phyloP scores from a whole-genome alignment of 2,888 invertebrate genomes.

The Eremobia ochroleuca region DNA sequence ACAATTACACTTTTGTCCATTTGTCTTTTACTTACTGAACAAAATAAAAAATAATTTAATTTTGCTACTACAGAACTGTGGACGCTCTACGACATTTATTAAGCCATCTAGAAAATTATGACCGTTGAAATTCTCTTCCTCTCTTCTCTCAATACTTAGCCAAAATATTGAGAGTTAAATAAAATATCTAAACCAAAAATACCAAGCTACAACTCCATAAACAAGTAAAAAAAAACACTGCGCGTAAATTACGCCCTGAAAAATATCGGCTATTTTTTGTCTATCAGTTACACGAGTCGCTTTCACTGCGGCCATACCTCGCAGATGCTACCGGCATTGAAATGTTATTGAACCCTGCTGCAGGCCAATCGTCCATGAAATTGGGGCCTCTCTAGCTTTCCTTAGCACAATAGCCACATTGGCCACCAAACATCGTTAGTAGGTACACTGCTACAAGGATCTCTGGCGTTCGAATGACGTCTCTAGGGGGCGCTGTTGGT shows the following conservation, averaged over 20 bases:
- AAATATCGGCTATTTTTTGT: conserved; percentile 16
- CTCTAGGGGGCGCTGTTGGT: background rate
- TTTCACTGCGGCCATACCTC: conserved; percentile 53
- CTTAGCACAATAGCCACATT: conserved; percentile 29
- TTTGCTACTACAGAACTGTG: background rate
- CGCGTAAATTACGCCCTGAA: conserved; percentile 2
- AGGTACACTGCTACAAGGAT: background rate
- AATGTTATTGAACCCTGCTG: conserved; percentile 62
- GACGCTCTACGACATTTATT: background rate
- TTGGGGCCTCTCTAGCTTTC: conserved; percentile 63
- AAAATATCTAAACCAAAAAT: background rate
- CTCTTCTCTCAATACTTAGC: too few species aligned
- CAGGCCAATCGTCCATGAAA: conserved; percentile 67
- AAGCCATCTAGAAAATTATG: background rate
- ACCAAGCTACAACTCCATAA: background rate
- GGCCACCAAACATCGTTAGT: conserved; percentile 21
- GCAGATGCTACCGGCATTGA: conserved; percentile 50
- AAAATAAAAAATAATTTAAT: background rate
- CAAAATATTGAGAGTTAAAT: background rate
- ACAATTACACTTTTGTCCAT: conserved; percentile 9
- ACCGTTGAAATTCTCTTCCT: background rate
- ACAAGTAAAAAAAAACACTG: background rate
- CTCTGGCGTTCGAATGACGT: background rate
- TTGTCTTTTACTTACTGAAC: background rate
- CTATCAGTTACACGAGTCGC: conserved; percentile 9